Conservation (phyloP, 2,797 vertebrate genomes). For the Pangasius sanitwongsei region DNA sequence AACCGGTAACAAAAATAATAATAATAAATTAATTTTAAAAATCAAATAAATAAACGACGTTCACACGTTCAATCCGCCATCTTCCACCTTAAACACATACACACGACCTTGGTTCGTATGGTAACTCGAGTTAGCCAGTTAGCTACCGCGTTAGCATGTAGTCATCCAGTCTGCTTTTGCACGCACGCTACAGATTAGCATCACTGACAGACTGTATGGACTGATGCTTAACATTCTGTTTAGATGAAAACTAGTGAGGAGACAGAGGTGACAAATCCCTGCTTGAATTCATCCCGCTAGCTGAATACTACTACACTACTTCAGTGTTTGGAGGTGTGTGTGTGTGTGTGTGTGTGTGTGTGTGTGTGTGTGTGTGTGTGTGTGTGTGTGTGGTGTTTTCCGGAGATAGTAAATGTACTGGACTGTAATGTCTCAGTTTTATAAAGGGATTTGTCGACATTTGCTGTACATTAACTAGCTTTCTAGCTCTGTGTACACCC, state of each 20-base stretch:
- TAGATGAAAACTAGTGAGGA: too few species aligned
- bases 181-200: not conserved
- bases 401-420: not conserved
- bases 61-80: not conserved
- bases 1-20: too few species aligned
- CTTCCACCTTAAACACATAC: not conserved
- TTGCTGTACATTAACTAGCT: not conserved
- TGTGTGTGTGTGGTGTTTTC: slow-evolving; percentile 5
- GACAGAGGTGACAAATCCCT: not conserved
- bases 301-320: not conserved
- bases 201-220: not conserved
- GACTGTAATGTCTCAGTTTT: not conserved
- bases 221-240: too few species aligned
- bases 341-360: not conserved
- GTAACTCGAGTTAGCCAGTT: not conserved
- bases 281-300: not conserved
- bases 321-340: not conserved
- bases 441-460: not conserved
- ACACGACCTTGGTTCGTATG: slow-evolving; percentile 32
- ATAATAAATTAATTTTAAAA: too few species aligned
- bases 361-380: too few species aligned
- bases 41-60: not conserved
- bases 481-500: not conserved
- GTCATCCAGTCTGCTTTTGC: too few species aligned
- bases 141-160: not conserved